Percentiles rank a stretch among this genome's conserved stretches.
Conservation (phyloP, 1,140 invertebrate species). For the roundworm (Caenorhabditis elegans) region DNA sequence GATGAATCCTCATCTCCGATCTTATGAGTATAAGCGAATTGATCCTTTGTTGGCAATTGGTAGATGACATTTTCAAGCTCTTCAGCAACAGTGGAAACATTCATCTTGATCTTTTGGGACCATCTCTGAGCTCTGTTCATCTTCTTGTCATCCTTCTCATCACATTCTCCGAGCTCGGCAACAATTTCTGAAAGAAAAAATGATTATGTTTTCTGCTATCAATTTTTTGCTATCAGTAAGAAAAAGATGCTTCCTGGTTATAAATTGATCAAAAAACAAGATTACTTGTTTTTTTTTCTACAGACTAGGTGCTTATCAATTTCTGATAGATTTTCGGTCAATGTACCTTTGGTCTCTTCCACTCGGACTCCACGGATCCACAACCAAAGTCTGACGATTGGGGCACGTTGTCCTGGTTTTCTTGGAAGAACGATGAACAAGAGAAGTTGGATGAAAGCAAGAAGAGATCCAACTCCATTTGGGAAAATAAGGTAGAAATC, state of each 20-base stretch:
- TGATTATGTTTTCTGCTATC: not conserved
- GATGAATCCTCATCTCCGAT: slow-evolving; percentile 41
- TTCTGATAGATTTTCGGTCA: not conserved
- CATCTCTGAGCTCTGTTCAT: slow-evolving; percentile 34
- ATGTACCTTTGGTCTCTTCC: slow-evolving; percentile 11
- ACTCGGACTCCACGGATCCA: slow-evolving; percentile 45
- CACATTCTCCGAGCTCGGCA: slow-evolving; percentile 29
- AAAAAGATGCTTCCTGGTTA: not conserved
- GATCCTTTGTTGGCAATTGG: slow-evolving; percentile 35
- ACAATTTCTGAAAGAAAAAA: slow-evolving; percentile 29
- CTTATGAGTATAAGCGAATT: slow-evolving; percentile 46
- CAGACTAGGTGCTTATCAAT: not conserved
- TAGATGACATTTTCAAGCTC: slow-evolving; percentile 49
- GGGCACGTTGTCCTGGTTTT: slow-evolving; percentile 61
- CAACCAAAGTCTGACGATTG: slow-evolving; percentile 51
- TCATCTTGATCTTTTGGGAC: slow-evolving; percentile 41
- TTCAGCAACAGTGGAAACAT: slow-evolving; percentile 39
- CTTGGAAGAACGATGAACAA: slow-evolving; percentile 62
- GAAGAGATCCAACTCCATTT: slow-evolving; percentile 62
- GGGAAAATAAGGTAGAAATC: slow-evolving; percentile 66
- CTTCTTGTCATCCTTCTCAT: slow-evolving; percentile 38
- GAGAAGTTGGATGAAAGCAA: slow-evolving; percentile 59
- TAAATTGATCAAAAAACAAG: not conserved
- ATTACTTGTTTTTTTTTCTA: not conserved
- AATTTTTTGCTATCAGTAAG: not conserved